Conservation (phyloP, 2,888 invertebrate genomes). For the Encarsia formosa region DNA sequence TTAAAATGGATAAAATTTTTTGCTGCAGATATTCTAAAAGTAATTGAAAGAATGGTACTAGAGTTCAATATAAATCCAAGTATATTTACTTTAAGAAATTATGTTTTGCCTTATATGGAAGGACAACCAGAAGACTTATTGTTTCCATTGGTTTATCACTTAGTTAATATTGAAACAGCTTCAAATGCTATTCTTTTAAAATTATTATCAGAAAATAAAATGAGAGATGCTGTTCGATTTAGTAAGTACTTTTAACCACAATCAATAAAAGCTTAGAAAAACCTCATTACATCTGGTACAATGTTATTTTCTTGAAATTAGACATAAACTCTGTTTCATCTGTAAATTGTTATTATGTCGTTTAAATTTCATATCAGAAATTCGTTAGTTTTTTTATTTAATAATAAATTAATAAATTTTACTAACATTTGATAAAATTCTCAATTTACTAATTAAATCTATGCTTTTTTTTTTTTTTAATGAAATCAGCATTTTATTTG, state of each 20-base stretch:
- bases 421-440: no score
- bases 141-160: not conserved
- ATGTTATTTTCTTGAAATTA: no score
- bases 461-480: no score
- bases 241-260: conserved; percentile 7
- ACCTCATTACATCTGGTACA: no score
- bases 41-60: conserved; percentile 6
- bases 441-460: no score
- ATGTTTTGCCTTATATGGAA: conserved; percentile 4
- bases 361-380: no score
- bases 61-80: conserved; percentile 5
- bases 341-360: no score
- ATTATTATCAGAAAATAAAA: conserved; percentile 5
- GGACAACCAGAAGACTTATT: not conserved
- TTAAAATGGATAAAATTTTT: not conserved
- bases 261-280: no score
- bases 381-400: no score
- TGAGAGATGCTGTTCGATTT: conserved; percentile 2
- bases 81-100: not conserved
- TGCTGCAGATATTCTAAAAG: conserved; percentile 1
- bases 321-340: no score
- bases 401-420: no score
- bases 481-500: no score
- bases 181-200: not conserved
- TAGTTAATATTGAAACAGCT: not conserved